These are phyloP conservation scores for Loxodonta africana DNA, from an alignment of 2,113 vertebrate species.

Conservation along the genomic window DNA sequence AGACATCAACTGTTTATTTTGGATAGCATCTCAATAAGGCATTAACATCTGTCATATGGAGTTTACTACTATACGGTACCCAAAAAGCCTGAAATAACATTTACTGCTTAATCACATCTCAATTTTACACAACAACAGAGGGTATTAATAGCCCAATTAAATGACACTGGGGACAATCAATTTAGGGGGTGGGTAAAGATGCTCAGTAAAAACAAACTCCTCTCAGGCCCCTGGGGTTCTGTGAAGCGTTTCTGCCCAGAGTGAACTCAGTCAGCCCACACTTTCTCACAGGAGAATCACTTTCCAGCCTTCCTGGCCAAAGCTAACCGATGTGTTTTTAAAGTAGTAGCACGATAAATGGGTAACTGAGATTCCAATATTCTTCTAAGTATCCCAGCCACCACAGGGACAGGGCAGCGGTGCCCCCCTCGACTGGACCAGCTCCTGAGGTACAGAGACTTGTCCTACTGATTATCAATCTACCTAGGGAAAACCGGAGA, in stretches of 20 bases:
- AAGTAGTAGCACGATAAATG: background rate
- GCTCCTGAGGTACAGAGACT: background rate
- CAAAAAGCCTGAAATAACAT: background rate
- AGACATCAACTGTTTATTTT: slow-evolving; percentile 48
- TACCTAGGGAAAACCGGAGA: background rate
- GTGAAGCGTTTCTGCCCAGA: rapidly evolving
- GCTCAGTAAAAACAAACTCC: background rate
- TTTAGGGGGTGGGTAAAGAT: background rate
- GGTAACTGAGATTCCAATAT: rapidly evolving
- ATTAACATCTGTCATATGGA: rapidly evolving
- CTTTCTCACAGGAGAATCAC: background rate
- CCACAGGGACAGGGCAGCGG: background rate
- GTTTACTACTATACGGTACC: background rate
- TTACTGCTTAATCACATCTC: background rate
- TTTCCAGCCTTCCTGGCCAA: background rate
- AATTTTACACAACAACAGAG: background rate
- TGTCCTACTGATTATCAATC: background rate
- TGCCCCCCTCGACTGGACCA: rapidly evolving
- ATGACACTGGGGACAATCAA: background rate
- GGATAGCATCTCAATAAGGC: slow-evolving; percentile 49
- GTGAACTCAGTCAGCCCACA: background rate
- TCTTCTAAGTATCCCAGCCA: no score
- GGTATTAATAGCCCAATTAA: slow-evolving; percentile 34
- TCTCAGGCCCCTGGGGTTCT: rapidly evolving
- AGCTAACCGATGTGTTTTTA: background rate